Evolutionary conservation across 2,797 vertebrate genomes (phyloP), one percentile per base, ranked within the genome.

Genomic region (Tarsius wallacei): DNA sequence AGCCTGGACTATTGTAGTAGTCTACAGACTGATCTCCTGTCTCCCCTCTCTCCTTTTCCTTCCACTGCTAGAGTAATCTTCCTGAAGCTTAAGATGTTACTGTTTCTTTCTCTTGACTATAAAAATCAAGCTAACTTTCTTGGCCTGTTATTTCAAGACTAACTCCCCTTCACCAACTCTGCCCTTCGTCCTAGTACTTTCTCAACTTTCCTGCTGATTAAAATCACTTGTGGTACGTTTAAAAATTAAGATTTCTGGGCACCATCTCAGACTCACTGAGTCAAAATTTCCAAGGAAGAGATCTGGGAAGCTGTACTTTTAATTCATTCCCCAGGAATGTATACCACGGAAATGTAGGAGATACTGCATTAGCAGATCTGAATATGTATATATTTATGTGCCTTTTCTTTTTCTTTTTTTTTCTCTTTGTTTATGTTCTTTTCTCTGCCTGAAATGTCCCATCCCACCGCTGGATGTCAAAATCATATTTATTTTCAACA

Each of bases 401-500:
- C 31, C n/a, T 94, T 85, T 11, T 96, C 33, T 93, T 93, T 81
- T 49, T 33, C n/a, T 73, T 61, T 76, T 42, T 81, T 12, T 66
- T 16, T 94, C 33, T 83, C 13, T 91, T 80, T 66, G 3, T 57
- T 78, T 73, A 53, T 63, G 15, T 93, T 77, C 59, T 87, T 78
- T 88, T 80, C 31, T 21, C 2, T 82, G 59, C 47, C 1, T 81
- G 12, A 86, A 91, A 77, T 80, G 14, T 83, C 55, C 61, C 59
- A 36, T 28, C 13, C 47, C 15, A 33, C 28, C 31, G 84, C 71
- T 83, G 68, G 28, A 47, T 93, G 17, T 88, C 49, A 87, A 63
- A 91, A n/a, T 81, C 12, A 7, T 80, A 90, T 68, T 97, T 93
- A 76, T 91, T 96, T 95, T 95, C 68, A 93, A 42, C 2, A 74